phyloP scores from a whole-genome alignment of 2,113 vertebrate genomes.

The Gnathonemus echidnorhynchus region DNA sequence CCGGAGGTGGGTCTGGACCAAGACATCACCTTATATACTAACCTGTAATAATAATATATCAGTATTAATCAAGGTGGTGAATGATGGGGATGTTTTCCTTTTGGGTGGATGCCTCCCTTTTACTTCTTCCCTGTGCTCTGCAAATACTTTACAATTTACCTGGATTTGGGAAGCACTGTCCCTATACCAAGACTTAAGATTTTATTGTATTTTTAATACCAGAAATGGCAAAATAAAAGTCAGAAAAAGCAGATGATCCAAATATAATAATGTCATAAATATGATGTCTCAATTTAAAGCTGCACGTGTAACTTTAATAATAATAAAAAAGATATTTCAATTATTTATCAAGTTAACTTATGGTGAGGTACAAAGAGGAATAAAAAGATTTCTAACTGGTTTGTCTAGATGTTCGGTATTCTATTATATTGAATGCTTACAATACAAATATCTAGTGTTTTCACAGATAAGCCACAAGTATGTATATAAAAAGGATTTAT shows the following conservation, averaged over 20 bases:
- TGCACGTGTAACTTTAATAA: neutral
- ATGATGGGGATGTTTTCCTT: neutral
- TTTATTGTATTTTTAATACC: neutral
- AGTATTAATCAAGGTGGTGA: neutral
- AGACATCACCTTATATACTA: neutral
- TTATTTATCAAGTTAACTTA: neutral
- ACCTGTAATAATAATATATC: neutral
- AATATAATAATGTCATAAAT: neutral
- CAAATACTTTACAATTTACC: neutral
- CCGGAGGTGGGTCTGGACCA: neutral
- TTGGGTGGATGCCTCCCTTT: no score
- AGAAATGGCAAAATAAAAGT: neutral
- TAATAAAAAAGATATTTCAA: neutral
- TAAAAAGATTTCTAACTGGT: neutral
- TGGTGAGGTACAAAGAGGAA: neutral
- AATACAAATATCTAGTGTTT: neutral
- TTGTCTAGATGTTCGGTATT: neutral
- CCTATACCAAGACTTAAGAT: neutral
- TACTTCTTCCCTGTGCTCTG: neutral
- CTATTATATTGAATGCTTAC: neutral
- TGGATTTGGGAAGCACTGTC: neutral
- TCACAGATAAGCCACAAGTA: conserved; percentile 61
- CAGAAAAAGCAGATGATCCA: neutral
- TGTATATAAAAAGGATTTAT: conserved; percentile 86
- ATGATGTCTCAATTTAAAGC: neutral